A percentile compares a stretch with the other conserved stretches of the same genome.
These are phyloP conservation scores for Siderastrea radians DNA, from an alignment of 92 coral and sea anemone genomes.

Conservation along the genomic window DNA sequence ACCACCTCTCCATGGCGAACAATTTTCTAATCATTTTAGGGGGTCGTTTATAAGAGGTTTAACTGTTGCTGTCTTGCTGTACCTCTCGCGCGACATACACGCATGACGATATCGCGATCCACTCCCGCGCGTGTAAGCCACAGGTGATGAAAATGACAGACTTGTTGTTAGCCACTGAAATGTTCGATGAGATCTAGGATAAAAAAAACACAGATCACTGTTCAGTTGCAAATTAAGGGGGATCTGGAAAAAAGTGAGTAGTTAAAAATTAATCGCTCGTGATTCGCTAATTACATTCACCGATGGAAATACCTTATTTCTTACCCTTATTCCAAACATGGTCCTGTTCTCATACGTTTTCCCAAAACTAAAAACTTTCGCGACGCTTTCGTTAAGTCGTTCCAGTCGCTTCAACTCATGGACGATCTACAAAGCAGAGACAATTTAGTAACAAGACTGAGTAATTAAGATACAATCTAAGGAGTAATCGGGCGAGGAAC, in stretches of 20 bases:
- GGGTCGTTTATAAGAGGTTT: too few species aligned
- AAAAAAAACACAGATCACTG: background rate
- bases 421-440: slow-evolving; percentile 60
- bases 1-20: too few species aligned
- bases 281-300: too few species aligned
- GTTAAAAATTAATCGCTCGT: too few species aligned
- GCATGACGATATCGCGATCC: slow-evolving; percentile 93
- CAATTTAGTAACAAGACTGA: background rate
- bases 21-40: too few species aligned
- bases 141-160: slow-evolving; percentile 90
- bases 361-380: slow-evolving; percentile 70
- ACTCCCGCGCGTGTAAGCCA: slow-evolving; percentile 95
- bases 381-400: slow-evolving; percentile 46
- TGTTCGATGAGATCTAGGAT: slow-evolving; percentile 45
- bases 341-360: slow-evolving; percentile 84
- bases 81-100: slow-evolving; percentile 90
- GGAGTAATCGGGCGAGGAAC: too few species aligned
- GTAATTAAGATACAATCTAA: background rate
- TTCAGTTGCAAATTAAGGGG: too few species aligned
- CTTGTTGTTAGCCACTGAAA: slow-evolving; percentile 53
- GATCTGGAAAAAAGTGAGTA: too few species aligned
- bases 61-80: background rate
- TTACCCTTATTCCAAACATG: slow-evolving; percentile 86
- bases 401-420: slow-evolving; percentile 74
- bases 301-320: background rate